These are phyloP conservation scores for Anas bahamensis DNA, from an alignment of 2,797 vertebrate species.

Conservation along the genomic window DNA sequence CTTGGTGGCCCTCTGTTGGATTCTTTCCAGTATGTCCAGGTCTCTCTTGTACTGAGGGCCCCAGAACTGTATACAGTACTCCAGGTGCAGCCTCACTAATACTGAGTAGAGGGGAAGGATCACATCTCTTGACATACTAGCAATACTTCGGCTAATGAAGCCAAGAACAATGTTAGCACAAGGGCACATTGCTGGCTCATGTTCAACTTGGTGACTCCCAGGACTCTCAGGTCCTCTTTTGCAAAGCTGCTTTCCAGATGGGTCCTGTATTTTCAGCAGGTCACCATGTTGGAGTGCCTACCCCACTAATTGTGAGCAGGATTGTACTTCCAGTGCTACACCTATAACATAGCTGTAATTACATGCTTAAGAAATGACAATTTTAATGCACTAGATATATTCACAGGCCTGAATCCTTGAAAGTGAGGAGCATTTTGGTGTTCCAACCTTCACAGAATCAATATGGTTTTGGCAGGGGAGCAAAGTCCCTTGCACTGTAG, in stretches of 20 bases:
- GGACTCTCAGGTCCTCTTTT: no score
- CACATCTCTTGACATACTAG: background rate
- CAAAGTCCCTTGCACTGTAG: background rate
- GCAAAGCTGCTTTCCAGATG: no score
- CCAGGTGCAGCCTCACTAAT: background rate
- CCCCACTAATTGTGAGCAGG: background rate
- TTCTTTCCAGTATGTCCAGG: background rate
- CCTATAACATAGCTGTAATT: background rate
- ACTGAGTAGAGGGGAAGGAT: background rate
- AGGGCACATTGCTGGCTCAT: background rate
- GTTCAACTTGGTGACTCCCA: background rate
- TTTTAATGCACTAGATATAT: background rate
- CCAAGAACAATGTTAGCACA: background rate
- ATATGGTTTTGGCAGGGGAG: background rate
- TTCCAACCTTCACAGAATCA: background rate
- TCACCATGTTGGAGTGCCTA: background rate
- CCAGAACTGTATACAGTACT: background rate
- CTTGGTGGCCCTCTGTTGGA: no score
- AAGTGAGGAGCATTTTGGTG: background rate
- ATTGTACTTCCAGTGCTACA: background rate
- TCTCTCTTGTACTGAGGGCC: background rate
- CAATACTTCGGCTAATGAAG: background rate
- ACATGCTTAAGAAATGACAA: background rate
- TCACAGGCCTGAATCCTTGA: background rate
- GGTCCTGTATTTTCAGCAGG: background rate